Evolutionary conservation across 2,113 vertebrate genomes (phyloP), one percentile per base, ranked within the genome.

Genomic region (Seriola aureovittata): DNA sequence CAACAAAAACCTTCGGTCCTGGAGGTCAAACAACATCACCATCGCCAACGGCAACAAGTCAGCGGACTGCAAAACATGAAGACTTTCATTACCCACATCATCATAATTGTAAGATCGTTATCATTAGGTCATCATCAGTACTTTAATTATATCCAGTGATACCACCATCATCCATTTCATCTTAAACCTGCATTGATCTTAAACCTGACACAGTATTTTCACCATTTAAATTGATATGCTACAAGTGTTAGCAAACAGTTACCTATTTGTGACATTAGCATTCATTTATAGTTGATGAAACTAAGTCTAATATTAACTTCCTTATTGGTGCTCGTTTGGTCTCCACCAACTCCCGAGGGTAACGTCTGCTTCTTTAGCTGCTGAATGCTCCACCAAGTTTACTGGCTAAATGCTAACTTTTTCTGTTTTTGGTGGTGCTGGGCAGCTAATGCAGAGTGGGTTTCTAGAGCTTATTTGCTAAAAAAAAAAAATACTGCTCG

Each of bases 11-110:
- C 95, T 97, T 85, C 96, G 93, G 52, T 98, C 95, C 94, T 97
- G 97, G 63, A 98, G 94, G 89, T 99, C 97, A 81, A 95, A 99
- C 63, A 99, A 94, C 97, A 99, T 96, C 89, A 99, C 97, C 93
- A 98, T 94, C 64, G 96, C 95, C 89, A 99, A 93, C 46, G 96
- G 96, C 91, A 95, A 96, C 90, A 97, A 85, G 65, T 97, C 95
- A 52, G 94, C 87, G 19, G 96, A 90, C 98, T 99, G 91, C 34
- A 85, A 90, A 81, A 79, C 65, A 81, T 1, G 4, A 36, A 36
- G 7, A 0, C 4, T 25, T 19, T 50, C 52, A 84, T 65, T 42
- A 59, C 17, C 12, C 3, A 75, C 42, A 32, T 57, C 32, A 50
- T 58, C 3, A 42, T 16, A 11, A 40, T 10, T 19, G 0, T 25